A percentile compares a stretch with the other conserved stretches of the same genome.
These are phyloP conservation scores for Cyrtonyx montezumae DNA, from an alignment of 2,113 vertebrate species.

Conservation along the genomic window DNA sequence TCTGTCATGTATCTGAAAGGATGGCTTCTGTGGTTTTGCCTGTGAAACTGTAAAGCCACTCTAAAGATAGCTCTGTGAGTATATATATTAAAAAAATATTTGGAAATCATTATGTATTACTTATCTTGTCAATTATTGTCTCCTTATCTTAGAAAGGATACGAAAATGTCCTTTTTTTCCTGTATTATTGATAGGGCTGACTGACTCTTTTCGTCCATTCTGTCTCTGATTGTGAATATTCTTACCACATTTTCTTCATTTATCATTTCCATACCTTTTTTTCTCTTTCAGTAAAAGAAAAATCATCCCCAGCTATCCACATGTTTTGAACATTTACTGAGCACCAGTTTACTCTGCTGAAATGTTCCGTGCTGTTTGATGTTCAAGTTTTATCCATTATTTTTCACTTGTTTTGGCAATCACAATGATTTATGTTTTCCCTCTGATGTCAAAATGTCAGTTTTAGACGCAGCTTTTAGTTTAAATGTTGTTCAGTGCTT, in stretches of 20 bases:
- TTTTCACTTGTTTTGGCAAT: conserved; percentile 17
- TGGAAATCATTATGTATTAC: background rate
- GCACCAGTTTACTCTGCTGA: background rate
- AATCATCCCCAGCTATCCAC: background rate
- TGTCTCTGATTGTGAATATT: background rate
- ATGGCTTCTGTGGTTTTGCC: background rate
- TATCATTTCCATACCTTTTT: fast-evolving
- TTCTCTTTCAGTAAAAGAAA: background rate
- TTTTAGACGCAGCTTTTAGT: conserved; percentile 5
- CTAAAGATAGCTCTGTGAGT: background rate
- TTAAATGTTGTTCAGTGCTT: background rate
- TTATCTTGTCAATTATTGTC: background rate
- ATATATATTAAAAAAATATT: background rate
- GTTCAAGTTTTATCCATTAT: background rate
- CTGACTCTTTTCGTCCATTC: background rate
- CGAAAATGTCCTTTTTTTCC: background rate
- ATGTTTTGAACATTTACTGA: background rate
- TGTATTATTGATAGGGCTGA: background rate
- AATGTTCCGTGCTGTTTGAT: conserved; percentile 4
- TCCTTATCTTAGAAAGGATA: background rate
- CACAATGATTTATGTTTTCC: conserved; percentile 30
- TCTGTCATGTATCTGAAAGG: fast-evolving
- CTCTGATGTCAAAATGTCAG: conserved; percentile 6
- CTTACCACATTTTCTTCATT: background rate
- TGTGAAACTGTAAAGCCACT: background rate